Evolutionary conservation across 2,888 invertebrate species (phyloP).

Genomic region (Archips xylosteana): DNA sequence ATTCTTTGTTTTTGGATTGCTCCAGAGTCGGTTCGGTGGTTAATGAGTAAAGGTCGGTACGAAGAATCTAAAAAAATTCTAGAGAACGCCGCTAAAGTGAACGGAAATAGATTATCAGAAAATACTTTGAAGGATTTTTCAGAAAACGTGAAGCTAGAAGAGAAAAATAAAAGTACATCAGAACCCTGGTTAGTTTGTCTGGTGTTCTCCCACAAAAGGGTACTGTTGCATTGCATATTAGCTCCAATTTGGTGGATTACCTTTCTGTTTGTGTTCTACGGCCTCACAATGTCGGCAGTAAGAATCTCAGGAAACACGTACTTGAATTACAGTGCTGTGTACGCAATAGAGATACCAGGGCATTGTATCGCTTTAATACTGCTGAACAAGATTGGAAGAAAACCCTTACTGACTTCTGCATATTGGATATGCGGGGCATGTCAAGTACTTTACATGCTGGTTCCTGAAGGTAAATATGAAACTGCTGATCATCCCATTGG

Average conservation of each 20-base stretch:
- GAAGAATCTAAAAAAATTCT: neutral
- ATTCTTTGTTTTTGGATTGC: neutral
- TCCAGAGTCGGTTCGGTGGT: constrained; percentile 14
- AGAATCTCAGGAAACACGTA: constrained; percentile 85
- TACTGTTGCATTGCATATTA: constrained; percentile 78
- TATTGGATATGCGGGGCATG: constrained; percentile 81
- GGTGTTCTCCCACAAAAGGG: constrained; percentile 67
- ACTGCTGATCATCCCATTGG: too few relatives aligned
- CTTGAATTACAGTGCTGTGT: constrained; percentile 83
- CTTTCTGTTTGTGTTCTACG: constrained; percentile 85
- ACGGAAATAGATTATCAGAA: constrained; percentile 1
- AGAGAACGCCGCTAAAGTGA: neutral
- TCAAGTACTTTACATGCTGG: constrained; percentile 77
- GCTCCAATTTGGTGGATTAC: constrained; percentile 89
- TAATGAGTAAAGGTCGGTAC: neutral
- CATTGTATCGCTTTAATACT: constrained; percentile 81
- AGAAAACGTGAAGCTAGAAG: neutral
- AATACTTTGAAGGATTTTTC: neutral
- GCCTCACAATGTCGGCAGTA: constrained; percentile 87
- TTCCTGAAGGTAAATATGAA: constrained; percentile 63
- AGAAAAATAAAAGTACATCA: neutral
- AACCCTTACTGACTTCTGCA: constrained; percentile 76
- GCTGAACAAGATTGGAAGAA: constrained; percentile 82
- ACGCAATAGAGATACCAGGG: constrained; percentile 86
- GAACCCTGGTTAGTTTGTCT: constrained; percentile 19